phyloP scores from a whole-genome alignment of 2,113 vertebrate species.

The Gambusia holbrooki region DNA sequence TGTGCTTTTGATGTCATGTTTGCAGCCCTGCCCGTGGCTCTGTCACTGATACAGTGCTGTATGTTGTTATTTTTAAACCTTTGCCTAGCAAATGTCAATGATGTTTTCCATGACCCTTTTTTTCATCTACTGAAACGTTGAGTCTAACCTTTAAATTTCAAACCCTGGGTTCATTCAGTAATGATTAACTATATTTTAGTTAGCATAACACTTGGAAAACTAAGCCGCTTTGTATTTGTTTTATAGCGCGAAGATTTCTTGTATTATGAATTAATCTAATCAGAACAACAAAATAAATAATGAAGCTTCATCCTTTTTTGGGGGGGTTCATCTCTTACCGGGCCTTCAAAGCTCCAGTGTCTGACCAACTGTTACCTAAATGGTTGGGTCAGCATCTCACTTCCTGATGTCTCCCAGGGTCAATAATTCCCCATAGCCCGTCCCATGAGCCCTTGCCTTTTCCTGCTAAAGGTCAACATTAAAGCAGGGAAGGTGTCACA shows the following conservation, averaged over 20 bases:
- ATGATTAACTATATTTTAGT: conserved; percentile 52
- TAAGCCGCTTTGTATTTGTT: not conserved
- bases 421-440: conserved; percentile 68
- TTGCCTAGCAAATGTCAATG: conserved; percentile 73
- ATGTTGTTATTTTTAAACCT: conserved; percentile 79
- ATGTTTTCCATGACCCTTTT: conserved; percentile 76
- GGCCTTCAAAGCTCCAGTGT: conserved; percentile 24
- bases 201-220: conserved; percentile 23
- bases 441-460: conserved; percentile 70
- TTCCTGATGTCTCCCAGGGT: conserved; percentile 71
- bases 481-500: conserved; percentile 77
- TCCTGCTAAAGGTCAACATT: conserved; percentile 76
- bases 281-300: not conserved
- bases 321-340: conserved; percentile 21
- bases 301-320: conserved; percentile 24
- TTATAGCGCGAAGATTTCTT: not conserved
- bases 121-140: conserved; percentile 63
- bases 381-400: conserved; percentile 52
- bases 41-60: conserved; percentile 63
- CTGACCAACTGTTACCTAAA: conserved; percentile 45
- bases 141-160: conserved; percentile 71
- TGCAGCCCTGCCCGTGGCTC: conserved; percentile 63
- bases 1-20: conserved; percentile 69
- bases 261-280: not conserved
- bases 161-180: conserved; percentile 66